A percentile compares a stretch with the other conserved stretches of the same genome.
These are phyloP conservation scores for Julus scandinavius DNA, from an alignment of 2,888 invertebrate species.

Conservation along the genomic window DNA sequence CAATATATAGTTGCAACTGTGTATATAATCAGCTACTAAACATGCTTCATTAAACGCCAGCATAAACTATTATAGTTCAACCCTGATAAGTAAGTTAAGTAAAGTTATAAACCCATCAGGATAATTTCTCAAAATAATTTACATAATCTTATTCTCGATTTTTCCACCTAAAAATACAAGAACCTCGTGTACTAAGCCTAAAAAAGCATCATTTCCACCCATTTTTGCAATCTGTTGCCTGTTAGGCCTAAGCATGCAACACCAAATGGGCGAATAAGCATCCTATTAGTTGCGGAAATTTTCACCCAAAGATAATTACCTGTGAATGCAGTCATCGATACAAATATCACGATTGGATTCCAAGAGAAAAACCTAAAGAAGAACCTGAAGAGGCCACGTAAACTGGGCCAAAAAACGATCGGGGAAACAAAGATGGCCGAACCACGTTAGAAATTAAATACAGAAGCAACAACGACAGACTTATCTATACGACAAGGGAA, in stretches of 20 bases:
- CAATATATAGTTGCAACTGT: too few relatives aligned
- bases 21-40: too few relatives aligned
- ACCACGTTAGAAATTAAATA: neutral
- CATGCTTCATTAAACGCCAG: too few relatives aligned
- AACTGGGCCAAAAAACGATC: neutral
- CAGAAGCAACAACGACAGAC: neutral
- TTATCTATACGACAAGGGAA: neutral
- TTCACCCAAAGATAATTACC: slow-evolving; percentile 24
- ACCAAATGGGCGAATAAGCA: neutral
- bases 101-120: too few relatives aligned
- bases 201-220: neutral
- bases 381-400: neutral
- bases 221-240: neutral
- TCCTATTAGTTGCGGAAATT: neutral
- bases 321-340: slow-evolving; percentile 1
- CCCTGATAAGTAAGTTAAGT: too few relatives aligned
- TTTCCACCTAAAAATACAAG: too few relatives aligned
- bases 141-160: too few relatives aligned
- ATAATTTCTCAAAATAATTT: too few relatives aligned
- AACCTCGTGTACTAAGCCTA: too few relatives aligned
- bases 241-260: slow-evolving; percentile 10
- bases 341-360: neutral
- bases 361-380: neutral
- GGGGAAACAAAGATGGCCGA: slow-evolving; percentile 5
- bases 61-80: too few relatives aligned